Evolutionary conservation across 1,140 invertebrate species (phyloP).

Genomic region (Dufourea novaeangliae): DNA sequence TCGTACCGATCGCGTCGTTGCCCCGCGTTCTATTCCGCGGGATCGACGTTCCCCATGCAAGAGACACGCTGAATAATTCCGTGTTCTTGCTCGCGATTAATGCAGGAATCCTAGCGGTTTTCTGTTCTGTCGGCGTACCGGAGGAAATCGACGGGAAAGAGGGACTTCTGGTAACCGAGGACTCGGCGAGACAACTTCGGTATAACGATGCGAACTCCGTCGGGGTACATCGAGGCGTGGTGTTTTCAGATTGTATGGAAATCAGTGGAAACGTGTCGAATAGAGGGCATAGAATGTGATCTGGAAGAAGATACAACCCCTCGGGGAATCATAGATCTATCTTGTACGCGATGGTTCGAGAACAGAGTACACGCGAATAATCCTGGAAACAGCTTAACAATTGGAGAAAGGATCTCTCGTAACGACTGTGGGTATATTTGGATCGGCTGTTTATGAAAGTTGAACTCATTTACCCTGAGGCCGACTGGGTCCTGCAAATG

Average conservation of each 20-base stretch:
- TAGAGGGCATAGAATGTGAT: too few relatives aligned
- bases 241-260: background rate
- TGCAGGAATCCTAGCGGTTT: slow-evolving; percentile 30
- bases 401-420: too few relatives aligned
- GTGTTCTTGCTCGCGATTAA: slow-evolving; percentile 1
- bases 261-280: background rate
- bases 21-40: slow-evolving; percentile 5
- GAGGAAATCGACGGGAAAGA: slow-evolving; percentile 2
- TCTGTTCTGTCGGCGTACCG: background rate
- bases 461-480: too few relatives aligned
- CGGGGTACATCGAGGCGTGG: background rate
- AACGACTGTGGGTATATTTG: too few relatives aligned
- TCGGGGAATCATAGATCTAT: too few relatives aligned
- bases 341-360: too few relatives aligned
- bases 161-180: background rate
- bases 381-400: too few relatives aligned
- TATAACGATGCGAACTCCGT: background rate
- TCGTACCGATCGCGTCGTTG: background rate
- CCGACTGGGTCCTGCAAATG: too few relatives aligned
- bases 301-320: too few relatives aligned
- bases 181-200: background rate
- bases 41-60: background rate
- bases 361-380: too few relatives aligned
- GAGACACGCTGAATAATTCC: slow-evolving; percentile 17
- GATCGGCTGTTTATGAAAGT: too few relatives aligned